Base-by-base conservation (phyloP, 2,113 vertebrate genomes). In the Bambusicola thoracicus region DNA sequence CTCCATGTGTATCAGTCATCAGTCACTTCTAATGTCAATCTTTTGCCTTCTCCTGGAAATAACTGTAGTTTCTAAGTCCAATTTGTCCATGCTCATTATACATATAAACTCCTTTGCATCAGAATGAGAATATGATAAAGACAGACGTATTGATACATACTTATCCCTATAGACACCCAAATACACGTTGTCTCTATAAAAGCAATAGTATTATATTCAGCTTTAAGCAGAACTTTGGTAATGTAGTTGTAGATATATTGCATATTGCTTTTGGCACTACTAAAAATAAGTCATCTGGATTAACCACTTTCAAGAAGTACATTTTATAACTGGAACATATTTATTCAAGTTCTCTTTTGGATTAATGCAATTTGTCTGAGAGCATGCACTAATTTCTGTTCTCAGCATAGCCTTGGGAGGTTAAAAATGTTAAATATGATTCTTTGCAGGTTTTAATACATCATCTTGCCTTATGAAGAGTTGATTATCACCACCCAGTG, bases 211-310 rank as follows among this genome's bases (percentile, higher is more conserved):
- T 90, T 90, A 81, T 81, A 56, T 80, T 86, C 7, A 13, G 46
- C 18, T 81, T 89, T 32, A 89, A 94, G 83, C 10, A 81, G 75
- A 80, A 96, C 91, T 87, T 94, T 73, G 87, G 27, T 92, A 81
- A 80, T 51, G 41, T 66, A 95, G 56, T 73, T 92, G 66, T 93
- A 94, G 63, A 89, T 95, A 67, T 89, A 82, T 77, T 89, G 62
- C 4, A 4, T 88, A 96, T 83, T 94, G 72, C 79, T 95, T 90
- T 92, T 91, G 80, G 87, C 92, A 92, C 55, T 89, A 46, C 72
- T 97, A 95, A 94, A 95, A 91, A 94, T 89, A 95, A 91, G 67
- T 93, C 59, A 88, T 87, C 94, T 91, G 88, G 65, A 90, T 96
- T 92, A 91, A 93, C 79, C 40, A 87, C 93, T 95, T 87, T 78